Evolutionary conservation across 1,140 invertebrate species (phyloP).

Genomic region (Drosophila sulfurigaster): DNA sequence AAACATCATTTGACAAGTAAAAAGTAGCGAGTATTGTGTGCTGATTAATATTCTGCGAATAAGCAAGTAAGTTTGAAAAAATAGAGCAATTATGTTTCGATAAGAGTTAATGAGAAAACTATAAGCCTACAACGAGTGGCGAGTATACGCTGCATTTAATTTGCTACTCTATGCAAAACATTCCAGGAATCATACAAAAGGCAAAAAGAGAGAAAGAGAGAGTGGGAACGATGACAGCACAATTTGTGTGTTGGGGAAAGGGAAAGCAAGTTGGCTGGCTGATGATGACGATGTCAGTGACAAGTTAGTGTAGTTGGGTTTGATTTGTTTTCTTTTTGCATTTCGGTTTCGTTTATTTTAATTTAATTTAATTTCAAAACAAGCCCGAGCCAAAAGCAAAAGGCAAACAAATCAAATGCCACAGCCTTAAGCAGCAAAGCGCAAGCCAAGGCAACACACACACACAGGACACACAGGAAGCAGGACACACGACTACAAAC

Average conservation of each 20-base stretch:
- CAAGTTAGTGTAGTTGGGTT: conserved; percentile 41
- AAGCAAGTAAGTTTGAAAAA: too few relatives aligned
- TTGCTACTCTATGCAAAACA: background rate
- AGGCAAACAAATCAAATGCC: conserved; percentile 67
- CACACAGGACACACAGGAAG: background rate
- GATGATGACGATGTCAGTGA: conserved; percentile 26
- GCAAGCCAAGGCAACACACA: background rate
- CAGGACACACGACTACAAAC: conserved; percentile 30
- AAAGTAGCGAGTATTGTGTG: too few relatives aligned
- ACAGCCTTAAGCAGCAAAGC: conserved; percentile 7
- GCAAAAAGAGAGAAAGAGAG: background rate
- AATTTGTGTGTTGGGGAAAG: background rate
- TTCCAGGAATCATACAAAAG: background rate
- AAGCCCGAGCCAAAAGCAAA: conserved; percentile 29
- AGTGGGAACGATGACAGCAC: background rate
- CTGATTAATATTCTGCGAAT: too few relatives aligned
- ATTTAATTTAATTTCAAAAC: conserved; percentile 70
- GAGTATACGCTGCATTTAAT: background rate
- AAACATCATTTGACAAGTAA: too few relatives aligned
- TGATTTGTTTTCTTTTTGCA: conserved; percentile 43
- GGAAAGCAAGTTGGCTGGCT: background rate
- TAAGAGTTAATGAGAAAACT: background rate
- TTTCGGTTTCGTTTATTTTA: conserved; percentile 60
- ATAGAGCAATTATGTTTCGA: too few relatives aligned
- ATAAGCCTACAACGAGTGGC: background rate